A percentile compares a stretch with the other conserved stretches of the same genome.
Conservation (phyloP, 2,797 vertebrate genomes). For the Leuciscus waleckii region DNA sequence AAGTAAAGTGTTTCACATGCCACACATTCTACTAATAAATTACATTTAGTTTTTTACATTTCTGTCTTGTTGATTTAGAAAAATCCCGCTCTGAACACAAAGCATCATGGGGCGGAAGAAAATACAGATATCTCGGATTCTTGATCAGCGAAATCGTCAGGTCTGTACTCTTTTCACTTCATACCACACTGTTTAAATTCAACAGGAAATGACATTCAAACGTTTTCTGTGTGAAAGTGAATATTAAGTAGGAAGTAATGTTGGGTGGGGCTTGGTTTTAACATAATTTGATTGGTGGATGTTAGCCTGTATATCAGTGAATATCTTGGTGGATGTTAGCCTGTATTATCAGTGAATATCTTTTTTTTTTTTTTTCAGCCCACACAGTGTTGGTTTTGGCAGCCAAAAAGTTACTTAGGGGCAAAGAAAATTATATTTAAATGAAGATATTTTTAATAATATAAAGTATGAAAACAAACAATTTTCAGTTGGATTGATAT, state of each 20-base stretch:
- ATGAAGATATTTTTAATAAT: neutral
- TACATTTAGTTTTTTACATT: neutral
- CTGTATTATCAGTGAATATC: neutral
- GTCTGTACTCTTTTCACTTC: conserved; percentile 65
- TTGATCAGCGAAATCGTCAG: conserved; percentile 94
- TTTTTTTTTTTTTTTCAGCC: no score
- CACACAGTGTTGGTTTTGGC: neutral
- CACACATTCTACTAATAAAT: neutral
- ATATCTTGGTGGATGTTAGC: neutral
- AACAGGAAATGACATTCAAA: neutral
- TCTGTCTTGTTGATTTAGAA: conserved; percentile 37
- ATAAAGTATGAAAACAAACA: neutral
- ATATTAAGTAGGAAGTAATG: neutral
- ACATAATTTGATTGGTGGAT: neutral
- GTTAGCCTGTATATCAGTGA: neutral
- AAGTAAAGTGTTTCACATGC: neutral
- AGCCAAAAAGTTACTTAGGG: neutral
- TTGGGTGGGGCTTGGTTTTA: neutral
- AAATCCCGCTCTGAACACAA: conserved; percentile 61
- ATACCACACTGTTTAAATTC: neutral
- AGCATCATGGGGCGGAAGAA: conserved; percentile 92
- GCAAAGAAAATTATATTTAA: neutral
- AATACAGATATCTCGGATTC: conserved; percentile 94
- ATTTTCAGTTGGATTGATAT: neutral
- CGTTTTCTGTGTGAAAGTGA: neutral